Percentiles rank a stretch among this genome's conserved stretches.
These are phyloP conservation scores for Tapera naevia DNA, from an alignment of 2,797 vertebrate genomes.

Conservation along the genomic window DNA sequence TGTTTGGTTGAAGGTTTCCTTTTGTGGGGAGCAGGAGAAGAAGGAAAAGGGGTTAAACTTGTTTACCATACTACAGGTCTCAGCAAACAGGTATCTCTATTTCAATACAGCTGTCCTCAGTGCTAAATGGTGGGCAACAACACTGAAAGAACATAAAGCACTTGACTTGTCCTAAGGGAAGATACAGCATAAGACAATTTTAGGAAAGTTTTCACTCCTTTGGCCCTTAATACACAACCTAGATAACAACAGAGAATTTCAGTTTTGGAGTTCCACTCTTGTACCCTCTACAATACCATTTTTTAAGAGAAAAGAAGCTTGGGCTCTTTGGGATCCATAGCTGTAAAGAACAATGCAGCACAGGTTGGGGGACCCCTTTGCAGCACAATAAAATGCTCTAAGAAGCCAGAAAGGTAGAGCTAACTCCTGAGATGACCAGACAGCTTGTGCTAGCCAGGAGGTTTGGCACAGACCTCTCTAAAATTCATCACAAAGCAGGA, in stretches of 20 bases:
- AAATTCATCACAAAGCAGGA: slow-evolving; percentile 31
- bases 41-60: neutral
- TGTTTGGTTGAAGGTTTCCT: neutral
- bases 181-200: neutral
- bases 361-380: neutral
- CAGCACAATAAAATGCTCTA: neutral
- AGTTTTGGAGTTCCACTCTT: neutral
- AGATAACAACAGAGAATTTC: neutral
- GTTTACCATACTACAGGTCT: neutral
- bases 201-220: neutral
- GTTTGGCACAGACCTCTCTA: neutral
- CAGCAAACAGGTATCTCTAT: neutral
- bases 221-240: neutral
- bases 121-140: neutral
- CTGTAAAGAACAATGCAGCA: neutral
- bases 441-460: slow-evolving; percentile 1
- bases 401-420: neutral
- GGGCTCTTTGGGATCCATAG: neutral
- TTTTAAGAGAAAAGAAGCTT: neutral
- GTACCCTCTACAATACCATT: neutral
- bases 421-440: neutral
- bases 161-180: neutral
- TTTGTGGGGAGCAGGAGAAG: neutral
- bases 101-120: neutral
- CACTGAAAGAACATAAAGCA: neutral